Evolutionary conservation across 2,888 invertebrate genomes (phyloP), one percentile per base, ranked within the genome.

Genomic region (Drosophila mimica): DNA sequence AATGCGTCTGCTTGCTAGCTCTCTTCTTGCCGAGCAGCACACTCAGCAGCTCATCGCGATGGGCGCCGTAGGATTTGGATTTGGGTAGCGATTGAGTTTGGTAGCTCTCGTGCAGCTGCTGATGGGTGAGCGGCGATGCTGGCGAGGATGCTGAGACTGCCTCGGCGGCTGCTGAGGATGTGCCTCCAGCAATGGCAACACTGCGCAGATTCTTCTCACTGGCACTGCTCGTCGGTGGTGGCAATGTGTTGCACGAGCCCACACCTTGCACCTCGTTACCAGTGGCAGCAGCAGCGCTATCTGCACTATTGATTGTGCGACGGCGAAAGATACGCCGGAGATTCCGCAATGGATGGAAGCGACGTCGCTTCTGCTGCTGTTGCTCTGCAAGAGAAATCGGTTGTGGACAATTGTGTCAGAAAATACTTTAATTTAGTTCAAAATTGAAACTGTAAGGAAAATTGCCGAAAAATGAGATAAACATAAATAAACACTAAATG

Each of bases 271-370:
- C 70, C 17, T 79, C 74, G n/a, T 65, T 63, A 8, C 71, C 65
- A 6, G 77, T 65, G 15, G 69, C 80, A 17, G 62, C 63, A 5
- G 64, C 56, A 5, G 79, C 58, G 33, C 80, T 81, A 25, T 89
- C 88, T 25, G 88, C 90, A 70, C 89, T 92, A 54, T 92, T 93
- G 71, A 93, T 90, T 11, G 93, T 93, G 66, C 93, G 92, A 54
- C 93, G 92, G 1, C 93, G 93, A 76, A 93, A 93, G 70, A 93
- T 93, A 48, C 93, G 92, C 7, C 93, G 92, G 59, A 93, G 82
- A 87, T 93, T 93, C 48, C 93, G 91, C 46, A 93, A 84, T 49
- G 93, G 93, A 89, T 93, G 92, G 79, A 93, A 93, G 69, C 93
- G 91, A 54, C 93, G 92, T 36, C 93, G 91, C 81, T 93, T 93